Conservation (phyloP, 2,113 vertebrate species). For the Lota lota region DNA sequence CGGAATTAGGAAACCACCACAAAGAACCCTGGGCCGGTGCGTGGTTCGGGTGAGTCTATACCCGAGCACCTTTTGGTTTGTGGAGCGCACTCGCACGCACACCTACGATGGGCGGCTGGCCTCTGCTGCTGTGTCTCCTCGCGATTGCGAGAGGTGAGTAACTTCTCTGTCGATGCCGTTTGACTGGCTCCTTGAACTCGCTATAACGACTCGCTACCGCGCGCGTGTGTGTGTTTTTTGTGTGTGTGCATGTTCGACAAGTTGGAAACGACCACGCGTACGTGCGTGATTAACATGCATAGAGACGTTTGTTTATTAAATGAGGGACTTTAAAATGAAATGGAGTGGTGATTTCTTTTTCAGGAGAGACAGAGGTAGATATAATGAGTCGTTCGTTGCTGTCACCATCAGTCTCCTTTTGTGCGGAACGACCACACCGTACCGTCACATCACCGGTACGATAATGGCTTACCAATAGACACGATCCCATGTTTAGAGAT, state of each 20-base stretch:
- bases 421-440: conserved; percentile 3
- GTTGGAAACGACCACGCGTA: too few species aligned
- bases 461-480: background rate
- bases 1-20: conserved; percentile 57
- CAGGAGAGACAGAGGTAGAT: conserved; percentile 26
- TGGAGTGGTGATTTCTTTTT: conserved; percentile 11
- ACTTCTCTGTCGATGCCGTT: conserved; percentile 25
- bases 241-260: too few species aligned
- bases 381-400: conserved; percentile 42
- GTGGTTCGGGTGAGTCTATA: conserved; percentile 39
- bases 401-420: conserved; percentile 51
- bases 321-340: background rate
- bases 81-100: conserved; percentile 34
- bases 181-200: too few species aligned
- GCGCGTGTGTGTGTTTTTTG: too few species aligned
- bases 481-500: too few species aligned
- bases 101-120: conserved; percentile 56
- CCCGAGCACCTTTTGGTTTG: conserved; percentile 57
- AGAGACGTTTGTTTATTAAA: background rate
- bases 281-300: background rate
- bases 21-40: conserved; percentile 39
- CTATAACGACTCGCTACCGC: too few species aligned
- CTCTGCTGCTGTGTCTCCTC: conserved; percentile 67
- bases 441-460: background rate
- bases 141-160: conserved; percentile 75